Evolutionary conservation across 2,797 vertebrate genomes (phyloP).

Genomic region (Heliangelus exortis): DNA sequence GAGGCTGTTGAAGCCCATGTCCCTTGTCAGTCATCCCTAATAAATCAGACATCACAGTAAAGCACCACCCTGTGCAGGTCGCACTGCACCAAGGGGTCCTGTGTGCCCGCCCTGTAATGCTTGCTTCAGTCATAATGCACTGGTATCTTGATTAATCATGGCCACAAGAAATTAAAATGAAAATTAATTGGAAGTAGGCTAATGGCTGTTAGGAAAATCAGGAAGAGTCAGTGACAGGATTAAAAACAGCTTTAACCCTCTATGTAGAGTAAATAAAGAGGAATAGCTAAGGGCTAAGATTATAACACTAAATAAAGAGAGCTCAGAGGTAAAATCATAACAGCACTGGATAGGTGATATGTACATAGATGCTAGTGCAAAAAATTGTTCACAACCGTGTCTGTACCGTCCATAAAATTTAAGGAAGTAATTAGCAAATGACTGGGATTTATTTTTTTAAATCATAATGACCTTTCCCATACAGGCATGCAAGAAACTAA

Average conservation of each 20-base stretch:
- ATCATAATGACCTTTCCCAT: background rate
- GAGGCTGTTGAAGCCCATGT: background rate
- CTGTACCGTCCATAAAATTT: background rate
- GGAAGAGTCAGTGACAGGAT: background rate
- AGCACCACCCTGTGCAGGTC: background rate
- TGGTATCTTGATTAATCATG: background rate
- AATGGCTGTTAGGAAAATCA: background rate
- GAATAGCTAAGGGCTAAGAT: background rate
- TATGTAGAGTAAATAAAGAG: background rate
- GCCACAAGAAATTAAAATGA: background rate
- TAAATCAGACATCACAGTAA: background rate
- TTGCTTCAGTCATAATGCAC: background rate
- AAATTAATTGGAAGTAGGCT: background rate
- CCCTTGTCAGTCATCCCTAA: background rate
- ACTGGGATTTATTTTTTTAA: background rate
- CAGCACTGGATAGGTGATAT: background rate
- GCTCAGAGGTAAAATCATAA: background rate
- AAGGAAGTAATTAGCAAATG: background rate
- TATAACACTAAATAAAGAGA: background rate
- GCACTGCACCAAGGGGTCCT: fast-evolving
- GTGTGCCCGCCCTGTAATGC: background rate
- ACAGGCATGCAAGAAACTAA: background rate
- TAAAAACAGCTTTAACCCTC: background rate
- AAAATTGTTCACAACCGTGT: background rate
- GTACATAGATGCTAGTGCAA: background rate